Base-by-base conservation (phyloP, 1,140 invertebrate species). In the Ceratina australensis region DNA sequence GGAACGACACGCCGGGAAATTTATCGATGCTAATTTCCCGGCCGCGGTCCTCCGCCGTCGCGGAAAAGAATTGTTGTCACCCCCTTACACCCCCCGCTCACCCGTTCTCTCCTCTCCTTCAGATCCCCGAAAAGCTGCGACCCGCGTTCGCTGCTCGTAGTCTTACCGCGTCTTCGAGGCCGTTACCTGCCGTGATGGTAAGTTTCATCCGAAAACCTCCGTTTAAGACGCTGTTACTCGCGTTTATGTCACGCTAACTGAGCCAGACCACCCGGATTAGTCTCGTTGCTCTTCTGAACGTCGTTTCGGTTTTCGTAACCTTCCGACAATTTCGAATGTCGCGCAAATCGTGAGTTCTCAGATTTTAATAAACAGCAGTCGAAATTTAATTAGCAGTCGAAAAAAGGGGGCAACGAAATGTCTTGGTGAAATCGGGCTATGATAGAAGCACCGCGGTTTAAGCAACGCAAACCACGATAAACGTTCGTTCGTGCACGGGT, bases 11-110 rank as follows among this genome's bases (percentile, higher is more conserved):
- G 86, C 82, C 84, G 87, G 85, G 82, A 91, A 92, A 92, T 92
- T 92, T 92, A 92, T 92, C 90, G 90, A 91, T 92, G 91, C 90
- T 92, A 92, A 92, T 92, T 92, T 92, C 87, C 91, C 90, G 87
- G 82, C 86, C 87, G 85, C 82, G 87, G 88, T 85, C 82, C 88
- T 88, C 76, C 85, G 72, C 69, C 86, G 68, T 83, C 81, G 68
- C 63, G 78, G 80, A 86, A 89, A 91, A 90, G 88, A 90, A 90
- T 90, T 89, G 89, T 84, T 90, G 84, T 87, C 79, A 78, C 82
- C 86, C 86, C 85, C 57, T 78, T n/a, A n/a, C n/a, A n/a, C 20
- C 78, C 57, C 72, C 77, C 68, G 52, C 66, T 63, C 57, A 33
- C 26, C 42, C 77, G 63, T 59, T 18, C 18, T 52, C 3, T n/a